Percentiles rank a stretch among this genome's conserved stretches.
Evolutionary conservation across 2,888 invertebrate species (phyloP).

Genomic region (Poecilus cupreus): DNA sequence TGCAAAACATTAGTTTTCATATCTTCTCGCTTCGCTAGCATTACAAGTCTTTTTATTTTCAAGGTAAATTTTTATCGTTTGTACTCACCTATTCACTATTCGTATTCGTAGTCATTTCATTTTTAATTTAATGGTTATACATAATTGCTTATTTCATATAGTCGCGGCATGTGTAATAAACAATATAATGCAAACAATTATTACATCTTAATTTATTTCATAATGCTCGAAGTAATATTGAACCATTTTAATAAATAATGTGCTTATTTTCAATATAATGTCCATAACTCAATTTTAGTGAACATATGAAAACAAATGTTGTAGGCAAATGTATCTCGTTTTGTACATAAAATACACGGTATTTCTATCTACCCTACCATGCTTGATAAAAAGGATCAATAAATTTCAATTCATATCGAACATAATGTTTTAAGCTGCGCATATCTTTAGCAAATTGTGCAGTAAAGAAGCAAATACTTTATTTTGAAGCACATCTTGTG

Average conservation of each 20-base stretch:
- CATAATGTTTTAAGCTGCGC: not conserved
- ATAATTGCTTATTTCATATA: too few species aligned
- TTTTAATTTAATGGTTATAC: too few species aligned
- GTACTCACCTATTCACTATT: too few species aligned
- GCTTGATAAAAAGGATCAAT: not conserved
- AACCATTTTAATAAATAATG: too few species aligned
- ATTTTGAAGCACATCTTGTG: too few species aligned
- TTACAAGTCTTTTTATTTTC: not conserved
- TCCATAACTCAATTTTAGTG: too few species aligned
- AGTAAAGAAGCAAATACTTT: not conserved
- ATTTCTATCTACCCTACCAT: not conserved
- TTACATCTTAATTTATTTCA: too few species aligned
- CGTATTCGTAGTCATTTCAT: too few species aligned
- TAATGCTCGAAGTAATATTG: too few species aligned
- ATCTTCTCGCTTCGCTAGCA: not conserved
- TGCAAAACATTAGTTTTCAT: not conserved
- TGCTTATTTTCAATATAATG: too few species aligned
- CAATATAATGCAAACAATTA: too few species aligned
- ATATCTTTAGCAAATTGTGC: not conserved
- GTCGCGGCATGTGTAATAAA: too few species aligned
- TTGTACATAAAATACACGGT: not conserved
- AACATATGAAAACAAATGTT: not conserved
- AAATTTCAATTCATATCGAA: slow-evolving; percentile 13
- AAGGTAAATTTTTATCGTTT: not conserved
- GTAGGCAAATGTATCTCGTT: not conserved